A percentile compares a stretch with the other conserved stretches of the same genome.
Evolutionary conservation across 2,797 vertebrate species (phyloP).

Genomic region (Melanotaenia pygmaea): DNA sequence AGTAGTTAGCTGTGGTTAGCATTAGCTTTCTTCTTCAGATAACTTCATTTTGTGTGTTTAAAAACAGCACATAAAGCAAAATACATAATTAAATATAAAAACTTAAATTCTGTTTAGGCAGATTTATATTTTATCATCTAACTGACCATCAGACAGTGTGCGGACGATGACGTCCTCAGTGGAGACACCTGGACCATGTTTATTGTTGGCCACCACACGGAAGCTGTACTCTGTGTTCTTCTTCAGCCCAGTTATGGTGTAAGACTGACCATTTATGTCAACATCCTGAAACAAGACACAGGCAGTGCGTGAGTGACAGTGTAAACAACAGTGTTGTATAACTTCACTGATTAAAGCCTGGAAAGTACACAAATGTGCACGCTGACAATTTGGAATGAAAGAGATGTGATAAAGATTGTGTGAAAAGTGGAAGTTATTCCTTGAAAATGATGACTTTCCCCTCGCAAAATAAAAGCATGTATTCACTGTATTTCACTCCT

Average conservation of each 20-base stretch:
- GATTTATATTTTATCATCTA: background rate
- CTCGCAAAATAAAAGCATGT: background rate
- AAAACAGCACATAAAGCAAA: background rate
- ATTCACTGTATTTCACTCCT: conserved; percentile 2
- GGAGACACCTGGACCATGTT: conserved; percentile 95
- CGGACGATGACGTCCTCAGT: conserved; percentile 89
- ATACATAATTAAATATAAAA: too few species aligned
- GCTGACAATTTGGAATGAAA: background rate
- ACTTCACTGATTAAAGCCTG: background rate
- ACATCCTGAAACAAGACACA: conserved; percentile 83
- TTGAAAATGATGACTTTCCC: background rate
- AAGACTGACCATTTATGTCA: conserved; percentile 87
- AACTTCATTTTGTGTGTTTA: background rate
- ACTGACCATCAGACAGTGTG: conserved; percentile 93
- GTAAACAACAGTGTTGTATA: too few species aligned
- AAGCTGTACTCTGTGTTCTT: conserved; percentile 95
- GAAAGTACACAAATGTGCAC: background rate
- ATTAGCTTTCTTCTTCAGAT: background rate
- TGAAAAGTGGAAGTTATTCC: background rate
- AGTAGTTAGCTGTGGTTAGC: background rate
- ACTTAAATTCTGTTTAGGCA: background rate
- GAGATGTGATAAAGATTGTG: background rate
- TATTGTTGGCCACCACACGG: conserved; percentile 96
- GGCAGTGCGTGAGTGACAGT: background rate
- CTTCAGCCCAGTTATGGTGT: conserved; percentile 89